These are phyloP conservation scores for Trachurus trachurus DNA, from an alignment of 2,797 vertebrate genomes.

Conservation along the genomic window DNA sequence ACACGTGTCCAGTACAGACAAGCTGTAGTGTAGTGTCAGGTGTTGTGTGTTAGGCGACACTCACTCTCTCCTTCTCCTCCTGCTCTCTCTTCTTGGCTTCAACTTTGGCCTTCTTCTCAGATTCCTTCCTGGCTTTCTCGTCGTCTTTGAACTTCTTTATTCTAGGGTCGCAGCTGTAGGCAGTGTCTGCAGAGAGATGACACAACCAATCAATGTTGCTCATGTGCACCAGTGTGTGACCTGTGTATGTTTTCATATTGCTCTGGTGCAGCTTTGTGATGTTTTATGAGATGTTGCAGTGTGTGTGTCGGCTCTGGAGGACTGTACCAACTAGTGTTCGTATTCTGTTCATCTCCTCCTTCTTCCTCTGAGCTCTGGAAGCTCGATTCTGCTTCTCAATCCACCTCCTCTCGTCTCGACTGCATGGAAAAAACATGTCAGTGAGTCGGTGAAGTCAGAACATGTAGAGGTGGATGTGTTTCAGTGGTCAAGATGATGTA, in stretches of 20 bases:
- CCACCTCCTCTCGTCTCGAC: conserved; percentile 98
- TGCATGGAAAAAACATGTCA: conserved; percentile 53
- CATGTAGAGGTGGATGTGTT: background rate
- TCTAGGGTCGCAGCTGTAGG: conserved; percentile 96
- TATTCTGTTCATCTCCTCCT: conserved; percentile 99
- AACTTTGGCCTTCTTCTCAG: conserved; percentile 97
- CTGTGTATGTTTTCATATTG: too few relatives aligned
- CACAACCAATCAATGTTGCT: background rate
- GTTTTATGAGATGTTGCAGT: background rate
- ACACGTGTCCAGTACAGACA: background rate
- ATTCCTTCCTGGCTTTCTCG: conserved; percentile 97
- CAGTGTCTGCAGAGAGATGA: conserved; percentile 87
- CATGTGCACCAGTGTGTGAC: background rate
- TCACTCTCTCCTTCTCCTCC: conserved; percentile 95
- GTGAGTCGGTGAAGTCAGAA: background rate
- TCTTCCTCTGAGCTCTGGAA: conserved; percentile 95
- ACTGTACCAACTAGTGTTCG: conserved; percentile 94
- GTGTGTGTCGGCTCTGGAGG: conserved; percentile 32
- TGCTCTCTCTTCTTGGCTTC: conserved; percentile 97
- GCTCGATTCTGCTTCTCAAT: conserved; percentile 99
- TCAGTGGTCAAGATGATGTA: background rate
- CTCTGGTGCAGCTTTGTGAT: background rate
- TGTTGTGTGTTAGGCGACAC: conserved; percentile 43
- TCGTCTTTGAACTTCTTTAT: conserved; percentile 99
- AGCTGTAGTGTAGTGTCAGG: background rate